Evolutionary conservation across 1,140 invertebrate species (phyloP).

Genomic region (Carposina sasakii): DNA sequence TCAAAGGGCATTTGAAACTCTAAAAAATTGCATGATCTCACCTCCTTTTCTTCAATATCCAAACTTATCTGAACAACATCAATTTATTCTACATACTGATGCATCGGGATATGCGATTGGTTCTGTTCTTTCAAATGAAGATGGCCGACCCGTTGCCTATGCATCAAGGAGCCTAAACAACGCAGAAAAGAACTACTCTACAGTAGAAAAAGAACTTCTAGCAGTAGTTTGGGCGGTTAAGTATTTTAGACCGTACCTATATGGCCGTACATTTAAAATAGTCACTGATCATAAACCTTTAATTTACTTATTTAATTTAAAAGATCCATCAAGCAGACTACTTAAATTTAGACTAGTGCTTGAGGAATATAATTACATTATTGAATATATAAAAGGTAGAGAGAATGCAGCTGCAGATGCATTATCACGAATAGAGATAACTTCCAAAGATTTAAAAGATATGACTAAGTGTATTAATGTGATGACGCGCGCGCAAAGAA

Average conservation of each 20-base stretch:
- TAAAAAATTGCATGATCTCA: conserved; percentile 24
- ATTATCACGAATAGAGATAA: conserved; percentile 10
- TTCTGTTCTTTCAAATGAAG: conserved; percentile 38
- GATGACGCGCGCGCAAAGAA: background rate
- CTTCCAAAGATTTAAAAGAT: conserved; percentile 8
- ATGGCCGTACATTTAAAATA: background rate
- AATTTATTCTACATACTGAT: conserved; percentile 49
- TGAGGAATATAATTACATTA: conserved; percentile 16
- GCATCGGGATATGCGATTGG: conserved; percentile 37
- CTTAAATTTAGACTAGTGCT: conserved; percentile 12
- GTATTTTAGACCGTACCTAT: background rate
- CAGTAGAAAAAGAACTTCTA: background rate
- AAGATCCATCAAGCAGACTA: background rate
- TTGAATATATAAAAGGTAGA: conserved; percentile 21
- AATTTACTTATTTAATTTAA: background rate
- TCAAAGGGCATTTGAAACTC: conserved; percentile 35
- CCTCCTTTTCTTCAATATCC: conserved; percentile 32
- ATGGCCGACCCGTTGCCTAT: conserved; percentile 50
- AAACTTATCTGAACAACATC: conserved; percentile 25
- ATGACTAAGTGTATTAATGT: conserved; percentile 6
- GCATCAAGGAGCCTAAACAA: conserved; percentile 55
- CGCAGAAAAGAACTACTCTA: background rate
- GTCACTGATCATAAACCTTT: background rate
- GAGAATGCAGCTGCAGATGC: conserved; percentile 24
- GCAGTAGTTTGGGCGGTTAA: background rate